A percentile compares a stretch with the other conserved stretches of the same genome.
Evolutionary conservation across 2,797 vertebrate genomes (phyloP).

Genomic region (Manis javanica): DNA sequence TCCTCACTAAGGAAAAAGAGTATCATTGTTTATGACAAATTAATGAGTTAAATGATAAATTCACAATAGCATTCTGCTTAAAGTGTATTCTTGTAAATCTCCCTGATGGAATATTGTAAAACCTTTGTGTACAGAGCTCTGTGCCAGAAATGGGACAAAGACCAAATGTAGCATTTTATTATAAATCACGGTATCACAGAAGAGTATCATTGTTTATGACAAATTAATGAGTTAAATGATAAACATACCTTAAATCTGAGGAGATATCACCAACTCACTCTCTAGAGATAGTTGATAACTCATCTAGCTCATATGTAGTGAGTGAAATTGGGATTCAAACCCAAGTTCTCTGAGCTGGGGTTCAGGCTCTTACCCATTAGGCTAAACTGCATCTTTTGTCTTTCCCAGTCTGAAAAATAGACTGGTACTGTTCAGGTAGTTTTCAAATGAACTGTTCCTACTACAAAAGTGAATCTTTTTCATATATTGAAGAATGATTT

Average conservation of each 20-base stretch:
- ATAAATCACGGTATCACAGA: background rate
- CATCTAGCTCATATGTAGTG: background rate
- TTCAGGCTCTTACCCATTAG: background rate
- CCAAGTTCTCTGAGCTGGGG: too few relatives aligned
- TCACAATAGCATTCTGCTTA: too few relatives aligned
- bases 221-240: conserved; percentile 6
- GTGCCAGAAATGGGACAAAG: background rate
- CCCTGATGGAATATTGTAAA: too few relatives aligned
- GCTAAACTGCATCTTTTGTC: background rate
- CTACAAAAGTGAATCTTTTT: background rate
- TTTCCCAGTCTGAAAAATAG: background rate
- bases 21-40: too few relatives aligned
- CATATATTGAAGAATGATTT: background rate
- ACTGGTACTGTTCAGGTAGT: background rate
- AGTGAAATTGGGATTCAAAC: background rate
- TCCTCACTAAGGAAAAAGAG: background rate
- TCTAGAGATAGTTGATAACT: background rate
- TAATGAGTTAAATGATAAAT: too few relatives aligned
- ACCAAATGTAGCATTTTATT: background rate
- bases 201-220: background rate
- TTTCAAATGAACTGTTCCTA: conserved; percentile 1
- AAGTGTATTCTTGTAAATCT: too few relatives aligned
- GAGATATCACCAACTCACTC: background rate
- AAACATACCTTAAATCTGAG: background rate
- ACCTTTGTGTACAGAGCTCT: background rate